These are phyloP conservation scores for Platycercus adscitus DNA, from an alignment of 2,113 vertebrate species.

Conservation along the genomic window DNA sequence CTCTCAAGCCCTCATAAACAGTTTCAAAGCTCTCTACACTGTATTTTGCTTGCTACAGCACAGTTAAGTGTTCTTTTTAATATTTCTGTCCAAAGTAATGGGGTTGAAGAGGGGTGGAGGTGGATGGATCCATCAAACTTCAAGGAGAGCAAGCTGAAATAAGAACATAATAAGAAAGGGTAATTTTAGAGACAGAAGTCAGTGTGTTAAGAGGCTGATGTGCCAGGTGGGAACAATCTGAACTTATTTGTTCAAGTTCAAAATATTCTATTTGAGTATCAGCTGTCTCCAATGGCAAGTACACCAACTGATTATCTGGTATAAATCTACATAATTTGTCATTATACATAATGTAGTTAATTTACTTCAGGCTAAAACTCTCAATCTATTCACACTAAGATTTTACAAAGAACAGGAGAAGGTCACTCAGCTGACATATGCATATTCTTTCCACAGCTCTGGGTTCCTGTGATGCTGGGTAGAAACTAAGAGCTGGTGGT, in stretches of 20 bases:
- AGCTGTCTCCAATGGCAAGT: not conserved
- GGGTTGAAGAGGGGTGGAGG: not conserved
- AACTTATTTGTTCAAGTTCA: conserved; percentile 11
- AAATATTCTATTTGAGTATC: not conserved
- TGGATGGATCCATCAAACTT: not conserved
- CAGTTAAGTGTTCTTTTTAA: not conserved
- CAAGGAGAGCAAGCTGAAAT: not conserved
- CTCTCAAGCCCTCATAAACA: not conserved
- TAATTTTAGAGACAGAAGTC: not conserved
- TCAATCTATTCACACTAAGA: not conserved
- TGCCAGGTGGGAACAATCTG: not conserved
- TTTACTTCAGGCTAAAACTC: conserved; percentile 21
- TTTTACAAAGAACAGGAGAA: not conserved
- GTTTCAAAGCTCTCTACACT: not conserved
- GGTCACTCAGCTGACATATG: not conserved
- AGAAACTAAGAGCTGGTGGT: not conserved
- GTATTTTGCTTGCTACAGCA: not conserved
- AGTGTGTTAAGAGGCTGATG: not conserved
- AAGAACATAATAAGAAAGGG: not conserved
- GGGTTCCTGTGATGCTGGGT: not conserved
- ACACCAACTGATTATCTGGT: not conserved
- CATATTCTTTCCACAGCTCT: not conserved
- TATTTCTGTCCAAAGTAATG: not conserved
- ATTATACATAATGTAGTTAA: conserved; percentile 23
- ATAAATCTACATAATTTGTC: conserved; percentile 42